These are phyloP conservation scores for Taenioides sp. DNA, from an alignment of 2,797 vertebrate species.

Conservation along the genomic window DNA sequence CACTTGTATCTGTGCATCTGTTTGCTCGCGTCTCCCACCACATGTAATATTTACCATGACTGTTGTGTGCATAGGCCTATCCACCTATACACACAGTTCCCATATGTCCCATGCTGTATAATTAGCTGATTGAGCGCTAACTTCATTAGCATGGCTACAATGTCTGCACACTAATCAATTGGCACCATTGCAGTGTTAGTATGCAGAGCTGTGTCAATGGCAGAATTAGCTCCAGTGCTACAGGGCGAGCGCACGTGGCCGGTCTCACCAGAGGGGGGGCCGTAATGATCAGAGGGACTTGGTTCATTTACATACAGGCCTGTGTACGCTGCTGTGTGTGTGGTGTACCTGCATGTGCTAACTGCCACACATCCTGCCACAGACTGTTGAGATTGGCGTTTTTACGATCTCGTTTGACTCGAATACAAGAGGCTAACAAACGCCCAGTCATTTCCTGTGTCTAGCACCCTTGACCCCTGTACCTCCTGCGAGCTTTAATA, in stretches of 20 bases:
- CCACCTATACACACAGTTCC: constrained; percentile 25
- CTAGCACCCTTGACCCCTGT: constrained; percentile 40
- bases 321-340: constrained; percentile 23
- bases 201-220: constrained; percentile 45
- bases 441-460: constrained; percentile 67
- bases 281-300: constrained; percentile 52
- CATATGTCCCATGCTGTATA: constrained; percentile 56
- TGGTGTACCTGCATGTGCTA: constrained; percentile 59
- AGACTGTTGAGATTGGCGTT: constrained; percentile 74
- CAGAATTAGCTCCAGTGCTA: constrained; percentile 60
- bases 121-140: constrained; percentile 70
- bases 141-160: constrained; percentile 60
- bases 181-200: constrained; percentile 56
- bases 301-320: constrained; percentile 60
- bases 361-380: constrained; percentile 60
- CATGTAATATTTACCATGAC: constrained; percentile 25
- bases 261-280: constrained; percentile 35
- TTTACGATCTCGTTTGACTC: constrained; percentile 76
- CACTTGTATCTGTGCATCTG: constrained; percentile 12
- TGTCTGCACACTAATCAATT: constrained; percentile 68
- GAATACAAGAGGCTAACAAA: constrained; percentile 63
- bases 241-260: constrained; percentile 53
- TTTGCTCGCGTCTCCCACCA: constrained; percentile 16
- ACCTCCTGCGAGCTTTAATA: constrained; percentile 11
- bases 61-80: constrained; percentile 22